A percentile compares a stretch with the other conserved stretches of the same genome.
phyloP scores from a whole-genome alignment of 2,888 invertebrate genomes.

The Amphipyra berbera region DNA sequence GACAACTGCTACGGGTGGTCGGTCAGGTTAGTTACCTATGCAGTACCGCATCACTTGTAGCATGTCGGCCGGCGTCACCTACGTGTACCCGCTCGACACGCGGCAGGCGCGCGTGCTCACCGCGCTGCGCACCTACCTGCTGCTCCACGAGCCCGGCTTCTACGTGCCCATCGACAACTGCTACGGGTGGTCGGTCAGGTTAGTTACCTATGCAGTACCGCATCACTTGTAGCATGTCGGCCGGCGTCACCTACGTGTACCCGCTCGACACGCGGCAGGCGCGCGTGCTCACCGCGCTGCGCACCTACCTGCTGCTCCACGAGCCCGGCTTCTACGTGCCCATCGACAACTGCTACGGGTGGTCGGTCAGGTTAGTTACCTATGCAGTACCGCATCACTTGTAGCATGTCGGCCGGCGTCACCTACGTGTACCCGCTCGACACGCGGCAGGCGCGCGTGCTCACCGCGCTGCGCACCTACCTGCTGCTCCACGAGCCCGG shows the following conservation, averaged over 20 bases:
- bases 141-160: conserved; percentile 72
- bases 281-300: not conserved
- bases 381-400: not conserved
- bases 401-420: conserved; percentile 25
- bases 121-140: too few relatives aligned
- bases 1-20: conserved; percentile 79
- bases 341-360: conserved; percentile 75
- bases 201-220: not conserved
- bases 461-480: too few relatives aligned
- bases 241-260: conserved; percentile 49
- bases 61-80: conserved; percentile 18
- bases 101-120: conserved; percentile 6
- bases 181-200: conserved; percentile 82
- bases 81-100: conserved; percentile 60
- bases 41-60: not conserved
- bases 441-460: conserved; percentile 20
- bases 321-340: conserved; percentile 82
- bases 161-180: conserved; percentile 81
- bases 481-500: conserved; percentile 66
- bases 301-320: conserved; percentile 42
- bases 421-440: conserved; percentile 59
- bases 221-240: conserved; percentile 11
- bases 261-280: conserved; percentile 51
- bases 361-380: conserved; percentile 78
- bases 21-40: conserved; percentile 71